phyloP scores from a whole-genome alignment of 2,797 vertebrate species.

The Gallirallus australis region DNA sequence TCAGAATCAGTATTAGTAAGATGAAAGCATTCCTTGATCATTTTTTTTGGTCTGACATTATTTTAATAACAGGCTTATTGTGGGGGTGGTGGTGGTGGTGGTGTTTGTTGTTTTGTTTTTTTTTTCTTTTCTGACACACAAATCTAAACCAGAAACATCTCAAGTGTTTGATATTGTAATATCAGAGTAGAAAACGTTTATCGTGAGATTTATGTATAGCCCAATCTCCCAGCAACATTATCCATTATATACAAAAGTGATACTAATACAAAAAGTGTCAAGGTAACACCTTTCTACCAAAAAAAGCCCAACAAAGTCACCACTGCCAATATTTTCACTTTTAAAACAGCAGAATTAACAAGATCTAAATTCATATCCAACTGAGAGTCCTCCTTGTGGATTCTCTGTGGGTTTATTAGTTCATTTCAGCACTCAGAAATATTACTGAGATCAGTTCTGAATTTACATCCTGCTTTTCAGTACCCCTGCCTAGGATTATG shows the following conservation, averaged over 20 bases:
- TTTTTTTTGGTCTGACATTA: neutral
- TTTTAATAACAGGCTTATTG: neutral
- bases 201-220: neutral
- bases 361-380: neutral
- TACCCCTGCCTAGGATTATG: neutral
- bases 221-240: neutral
- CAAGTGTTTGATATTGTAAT: neutral
- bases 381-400: neutral
- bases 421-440: neutral
- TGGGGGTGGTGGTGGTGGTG: too few species aligned
- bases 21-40: neutral
- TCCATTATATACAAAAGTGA: neutral
- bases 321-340: neutral
- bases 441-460: neutral
- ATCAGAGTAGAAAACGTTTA: neutral
- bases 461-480: neutral
- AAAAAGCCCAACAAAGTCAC: neutral
- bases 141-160: neutral
- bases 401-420: neutral
- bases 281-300: neutral
- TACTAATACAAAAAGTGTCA: neutral
- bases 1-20: neutral
- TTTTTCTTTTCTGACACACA: neutral
- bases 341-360: neutral
- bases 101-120: neutral